Evolutionary conservation across 2,797 vertebrate genomes (phyloP).

Genomic region (Petrocephalus schoutedeni): DNA sequence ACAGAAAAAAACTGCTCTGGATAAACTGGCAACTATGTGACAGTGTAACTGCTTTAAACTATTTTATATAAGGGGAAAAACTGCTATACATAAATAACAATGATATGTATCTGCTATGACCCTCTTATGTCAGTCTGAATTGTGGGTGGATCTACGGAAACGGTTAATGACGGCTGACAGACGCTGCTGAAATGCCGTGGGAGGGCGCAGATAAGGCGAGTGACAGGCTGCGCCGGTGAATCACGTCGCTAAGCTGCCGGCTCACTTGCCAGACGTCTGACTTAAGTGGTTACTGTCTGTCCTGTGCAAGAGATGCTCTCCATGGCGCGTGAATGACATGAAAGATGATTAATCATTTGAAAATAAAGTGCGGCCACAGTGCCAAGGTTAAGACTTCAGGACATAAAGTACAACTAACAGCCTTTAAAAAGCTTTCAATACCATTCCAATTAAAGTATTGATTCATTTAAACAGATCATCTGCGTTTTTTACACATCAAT

Average conservation of each 20-base stretch:
- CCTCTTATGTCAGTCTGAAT: slow-evolving; percentile 14
- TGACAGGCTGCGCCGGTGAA: background rate
- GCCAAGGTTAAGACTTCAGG: background rate
- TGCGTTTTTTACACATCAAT: background rate
- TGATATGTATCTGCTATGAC: slow-evolving; percentile 7
- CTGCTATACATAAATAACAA: slow-evolving; percentile 8
- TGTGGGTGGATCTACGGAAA: slow-evolving; percentile 9
- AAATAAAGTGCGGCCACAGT: background rate
- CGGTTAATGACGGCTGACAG: slow-evolving; percentile 11
- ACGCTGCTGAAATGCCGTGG: background rate
- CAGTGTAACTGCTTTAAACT: background rate
- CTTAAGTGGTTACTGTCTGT: slow-evolving; percentile 7
- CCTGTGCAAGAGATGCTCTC: background rate
- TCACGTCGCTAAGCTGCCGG: background rate
- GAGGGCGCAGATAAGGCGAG: slow-evolving; percentile 5
- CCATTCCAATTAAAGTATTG: background rate
- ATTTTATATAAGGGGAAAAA: slow-evolving; percentile 3
- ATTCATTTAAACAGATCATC: background rate
- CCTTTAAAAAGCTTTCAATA: background rate
- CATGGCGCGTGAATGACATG: background rate
- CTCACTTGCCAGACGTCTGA: slow-evolving; percentile 6
- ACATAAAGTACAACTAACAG: background rate
- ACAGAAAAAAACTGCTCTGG: background rate
- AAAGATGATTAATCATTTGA: background rate
- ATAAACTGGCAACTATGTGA: slow-evolving; percentile 3